A percentile compares a stretch with the other conserved stretches of the same genome.
These are phyloP conservation scores for Ichneumon xanthorius DNA, from an alignment of 2,888 invertebrate species.

Conservation along the genomic window DNA sequence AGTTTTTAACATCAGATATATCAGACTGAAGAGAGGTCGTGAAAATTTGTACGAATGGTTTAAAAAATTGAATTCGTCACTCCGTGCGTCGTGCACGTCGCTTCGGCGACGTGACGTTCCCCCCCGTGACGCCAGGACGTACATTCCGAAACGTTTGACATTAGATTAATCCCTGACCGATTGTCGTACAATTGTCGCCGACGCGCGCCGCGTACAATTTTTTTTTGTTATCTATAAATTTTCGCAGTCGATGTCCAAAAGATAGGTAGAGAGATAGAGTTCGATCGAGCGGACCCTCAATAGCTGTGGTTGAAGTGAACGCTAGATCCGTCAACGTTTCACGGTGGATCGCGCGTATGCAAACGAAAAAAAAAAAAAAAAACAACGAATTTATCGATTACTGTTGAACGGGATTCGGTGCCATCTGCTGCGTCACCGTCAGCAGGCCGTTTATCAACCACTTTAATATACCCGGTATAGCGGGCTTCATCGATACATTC, in stretches of 20 bases:
- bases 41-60: constrained; percentile 50
- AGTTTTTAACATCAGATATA: constrained; percentile 26
- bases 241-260: constrained; percentile 6
- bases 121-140: not conserved
- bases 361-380: not conserved
- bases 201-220: constrained; percentile 16
- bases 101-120: not conserved
- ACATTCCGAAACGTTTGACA: not conserved
- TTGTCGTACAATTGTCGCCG: constrained; percentile 11
- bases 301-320: constrained; percentile 62
- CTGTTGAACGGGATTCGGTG: constrained; percentile 88
- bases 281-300: constrained; percentile 70
- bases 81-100: not conserved
- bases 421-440: constrained; percentile 91
- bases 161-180: constrained; percentile 27
- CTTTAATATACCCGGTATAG: constrained; percentile 89
- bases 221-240: constrained; percentile 17
- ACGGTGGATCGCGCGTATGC: constrained; percentile 8
- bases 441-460: constrained; percentile 88
- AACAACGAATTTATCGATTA: constrained; percentile 66
- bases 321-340: constrained; percentile 14
- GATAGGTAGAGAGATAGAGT: constrained; percentile 48
- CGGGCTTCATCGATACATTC: constrained; percentile 88
- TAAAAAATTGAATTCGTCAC: constrained; percentile 32
- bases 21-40: constrained; percentile 27